These are phyloP conservation scores for Oncorhynchus masou DNA, from an alignment of 2,113 vertebrate genomes.

Conservation along the genomic window DNA sequence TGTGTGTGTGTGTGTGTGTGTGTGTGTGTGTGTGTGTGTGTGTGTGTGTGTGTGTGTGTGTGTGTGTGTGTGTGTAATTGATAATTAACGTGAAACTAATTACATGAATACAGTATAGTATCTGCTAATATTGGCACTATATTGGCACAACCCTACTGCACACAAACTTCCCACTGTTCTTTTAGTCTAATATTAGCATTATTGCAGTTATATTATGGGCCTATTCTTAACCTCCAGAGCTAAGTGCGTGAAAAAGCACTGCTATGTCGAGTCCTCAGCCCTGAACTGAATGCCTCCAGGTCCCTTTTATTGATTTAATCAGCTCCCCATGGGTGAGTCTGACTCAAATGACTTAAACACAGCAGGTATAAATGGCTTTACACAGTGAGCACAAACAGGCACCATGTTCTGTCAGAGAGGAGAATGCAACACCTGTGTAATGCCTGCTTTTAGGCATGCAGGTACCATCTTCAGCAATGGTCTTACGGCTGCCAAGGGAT, in stretches of 20 bases:
- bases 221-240: not conserved
- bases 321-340: conserved; percentile 12
- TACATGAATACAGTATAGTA: not conserved
- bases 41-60: conserved; percentile 10
- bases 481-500: not conserved
- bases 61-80: not conserved
- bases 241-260: not conserved
- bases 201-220: not conserved
- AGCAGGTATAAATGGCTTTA: conserved; percentile 6
- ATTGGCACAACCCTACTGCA: too few relatives aligned
- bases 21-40: not conserved
- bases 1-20: not conserved
- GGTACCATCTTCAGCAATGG: conserved; percentile 3
- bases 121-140: not conserved
- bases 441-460: conserved; percentile 21
- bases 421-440: conserved; percentile 27
- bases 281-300: not conserved
- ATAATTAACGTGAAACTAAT: not conserved
- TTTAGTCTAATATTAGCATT: not conserved
- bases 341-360: conserved; percentile 11
- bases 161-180: not conserved
- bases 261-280: not conserved
- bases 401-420: conserved; percentile 22
- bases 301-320: not conserved
- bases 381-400: conserved; percentile 4